Evolutionary conservation across 2,888 invertebrate species (phyloP).

Genomic region (Eumerus sabulonum): DNA sequence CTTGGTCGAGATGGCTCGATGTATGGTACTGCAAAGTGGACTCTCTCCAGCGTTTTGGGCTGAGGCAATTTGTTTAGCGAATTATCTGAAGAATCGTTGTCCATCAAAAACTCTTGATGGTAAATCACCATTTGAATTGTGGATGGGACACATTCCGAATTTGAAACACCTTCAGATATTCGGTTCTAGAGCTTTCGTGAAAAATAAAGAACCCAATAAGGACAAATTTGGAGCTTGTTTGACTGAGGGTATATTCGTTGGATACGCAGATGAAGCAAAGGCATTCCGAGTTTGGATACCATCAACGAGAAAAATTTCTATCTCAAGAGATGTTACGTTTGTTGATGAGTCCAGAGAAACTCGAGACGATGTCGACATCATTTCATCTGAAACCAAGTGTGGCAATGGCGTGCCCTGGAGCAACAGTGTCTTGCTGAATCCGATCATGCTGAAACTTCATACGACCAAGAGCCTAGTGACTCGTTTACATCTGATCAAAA

Average conservation of each 20-base stretch:
- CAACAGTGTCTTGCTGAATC: too few species aligned
- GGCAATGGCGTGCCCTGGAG: too few species aligned
- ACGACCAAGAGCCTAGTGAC: too few species aligned
- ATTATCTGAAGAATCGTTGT: conserved; percentile 14
- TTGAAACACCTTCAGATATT: conserved; percentile 17
- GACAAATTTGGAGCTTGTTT: conserved; percentile 19
- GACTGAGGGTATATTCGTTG: conserved; percentile 12
- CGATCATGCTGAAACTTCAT: too few species aligned
- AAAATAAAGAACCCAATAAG: too few species aligned
- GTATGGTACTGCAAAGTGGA: neutral
- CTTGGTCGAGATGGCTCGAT: conserved; percentile 13
- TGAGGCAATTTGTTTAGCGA: conserved; percentile 30
- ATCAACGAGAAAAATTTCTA: conserved; percentile 10
- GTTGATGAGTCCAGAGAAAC: too few species aligned
- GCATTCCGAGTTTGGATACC: conserved; percentile 29
- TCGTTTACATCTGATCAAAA: too few species aligned
- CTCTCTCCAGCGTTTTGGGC: conserved; percentile 60
- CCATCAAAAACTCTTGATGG: neutral
- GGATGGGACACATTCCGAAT: conserved; percentile 8
- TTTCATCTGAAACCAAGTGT: too few species aligned
- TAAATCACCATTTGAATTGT: conserved; percentile 9
- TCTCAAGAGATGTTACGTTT: too few species aligned
- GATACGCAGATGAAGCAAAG: conserved; percentile 17
- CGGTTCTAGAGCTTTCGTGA: too few species aligned
- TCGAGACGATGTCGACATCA: too few species aligned